Conservation (phyloP, 30 jellyfish, hydroid and myxozoan genomes). For the Cassiopea andromeda region DNA sequence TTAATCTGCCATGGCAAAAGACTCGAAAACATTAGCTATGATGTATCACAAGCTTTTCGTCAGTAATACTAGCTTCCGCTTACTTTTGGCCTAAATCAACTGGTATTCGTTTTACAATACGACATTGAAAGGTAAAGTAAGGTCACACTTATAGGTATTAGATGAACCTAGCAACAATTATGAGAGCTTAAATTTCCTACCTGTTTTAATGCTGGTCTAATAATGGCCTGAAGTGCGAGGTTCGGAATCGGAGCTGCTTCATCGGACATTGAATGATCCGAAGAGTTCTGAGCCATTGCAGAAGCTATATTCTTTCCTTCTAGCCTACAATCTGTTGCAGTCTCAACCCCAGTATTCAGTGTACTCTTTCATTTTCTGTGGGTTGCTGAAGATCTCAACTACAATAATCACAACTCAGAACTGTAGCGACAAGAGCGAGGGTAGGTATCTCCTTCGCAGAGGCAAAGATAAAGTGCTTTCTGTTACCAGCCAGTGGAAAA, state of each 20-base stretch:
- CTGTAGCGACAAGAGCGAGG: too few species aligned
- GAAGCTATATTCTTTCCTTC: too few species aligned
- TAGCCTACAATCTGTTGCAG: background rate
- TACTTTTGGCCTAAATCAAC: background rate
- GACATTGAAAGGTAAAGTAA: too few species aligned
- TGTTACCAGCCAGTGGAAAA: too few species aligned
- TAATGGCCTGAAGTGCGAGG: conserved; percentile 94
- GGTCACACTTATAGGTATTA: too few species aligned
- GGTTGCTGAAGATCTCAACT: too few species aligned
- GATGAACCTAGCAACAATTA: too few species aligned
- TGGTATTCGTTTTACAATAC: too few species aligned
- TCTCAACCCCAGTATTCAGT: background rate
- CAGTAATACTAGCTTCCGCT: background rate
- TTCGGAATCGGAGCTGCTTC: conserved; percentile 93
- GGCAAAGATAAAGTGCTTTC: too few species aligned
- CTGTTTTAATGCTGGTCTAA: conserved; percentile 92
- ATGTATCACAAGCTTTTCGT: background rate
- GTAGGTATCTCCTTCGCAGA: too few species aligned
- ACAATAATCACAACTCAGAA: too few species aligned
- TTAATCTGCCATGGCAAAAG: too few species aligned
- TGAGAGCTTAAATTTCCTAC: conserved; percentile 21
- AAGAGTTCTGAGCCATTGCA: conserved; percentile 89
- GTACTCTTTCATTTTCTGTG: background rate
- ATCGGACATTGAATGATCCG: conserved; percentile 72
- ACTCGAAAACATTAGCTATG: background rate